Evolutionary conservation across 2,113 vertebrate species (phyloP).

Genomic region (Leuciscus idus): DNA sequence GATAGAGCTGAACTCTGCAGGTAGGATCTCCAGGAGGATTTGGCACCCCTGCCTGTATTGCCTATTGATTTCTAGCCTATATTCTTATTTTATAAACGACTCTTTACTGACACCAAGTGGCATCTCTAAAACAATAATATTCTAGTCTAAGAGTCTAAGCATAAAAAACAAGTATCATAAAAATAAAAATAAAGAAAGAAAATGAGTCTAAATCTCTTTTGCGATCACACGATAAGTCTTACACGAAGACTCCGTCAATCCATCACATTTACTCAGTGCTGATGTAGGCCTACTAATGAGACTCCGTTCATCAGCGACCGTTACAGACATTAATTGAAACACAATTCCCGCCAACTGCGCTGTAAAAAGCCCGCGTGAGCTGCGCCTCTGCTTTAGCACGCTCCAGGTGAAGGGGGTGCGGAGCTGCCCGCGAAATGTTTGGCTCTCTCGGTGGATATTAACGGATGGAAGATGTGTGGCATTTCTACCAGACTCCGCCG

Average conservation of each 20-base stretch:
- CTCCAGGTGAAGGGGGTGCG: background rate
- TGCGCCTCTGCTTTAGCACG: background rate
- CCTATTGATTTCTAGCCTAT: too few relatives aligned
- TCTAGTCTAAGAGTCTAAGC: background rate
- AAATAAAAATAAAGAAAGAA: background rate
- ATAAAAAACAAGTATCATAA: background rate
- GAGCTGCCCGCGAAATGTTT: background rate
- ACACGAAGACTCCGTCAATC: background rate
- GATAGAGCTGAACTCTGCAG: too few relatives aligned
- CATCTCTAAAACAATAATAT: background rate
- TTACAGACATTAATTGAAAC: slow-evolving; percentile 1
- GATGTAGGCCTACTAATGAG: background rate
- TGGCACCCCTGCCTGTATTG: too few relatives aligned
- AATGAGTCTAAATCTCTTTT: background rate
- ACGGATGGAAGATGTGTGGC: slow-evolving; percentile 7
- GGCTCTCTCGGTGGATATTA: background rate
- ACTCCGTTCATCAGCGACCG: background rate
- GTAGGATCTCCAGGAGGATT: too few relatives aligned
- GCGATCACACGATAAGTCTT: background rate
- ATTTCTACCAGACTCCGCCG: slow-evolving; percentile 12
- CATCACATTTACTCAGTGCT: background rate
- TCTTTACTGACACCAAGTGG: slow-evolving; percentile 30
- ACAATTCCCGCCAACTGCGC: slow-evolving; percentile 2
- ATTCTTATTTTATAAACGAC: too few relatives aligned
- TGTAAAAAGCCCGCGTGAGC: background rate